Percentiles rank a stretch among this genome's conserved stretches.
These are phyloP conservation scores for Mirza zaza DNA, from an alignment of 2,113 vertebrate genomes.

Conservation along the genomic window DNA sequence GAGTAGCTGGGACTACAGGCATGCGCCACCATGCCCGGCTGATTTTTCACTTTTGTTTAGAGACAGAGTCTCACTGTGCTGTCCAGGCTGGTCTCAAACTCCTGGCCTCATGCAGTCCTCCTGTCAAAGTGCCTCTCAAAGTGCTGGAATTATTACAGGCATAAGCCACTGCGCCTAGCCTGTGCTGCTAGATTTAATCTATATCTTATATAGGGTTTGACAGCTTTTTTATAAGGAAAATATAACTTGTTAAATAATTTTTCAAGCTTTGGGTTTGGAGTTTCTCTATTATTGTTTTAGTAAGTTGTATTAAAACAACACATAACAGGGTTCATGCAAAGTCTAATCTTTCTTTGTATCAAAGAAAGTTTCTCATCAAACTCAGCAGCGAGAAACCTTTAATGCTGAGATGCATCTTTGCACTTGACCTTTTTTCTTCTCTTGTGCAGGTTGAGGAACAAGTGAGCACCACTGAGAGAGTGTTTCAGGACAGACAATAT, in stretches of 20 bases:
- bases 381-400: background rate
- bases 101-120: too few relatives aligned
- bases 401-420: background rate
- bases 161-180: too few relatives aligned
- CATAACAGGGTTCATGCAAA: background rate
- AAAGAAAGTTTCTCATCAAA: background rate
- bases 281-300: background rate
- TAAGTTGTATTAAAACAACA: background rate
- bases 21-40: too few relatives aligned
- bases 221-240: background rate
- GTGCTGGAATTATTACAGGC: too few relatives aligned
- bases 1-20: too few relatives aligned
- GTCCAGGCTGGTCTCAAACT: too few relatives aligned
- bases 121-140: too few relatives aligned
- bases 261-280: background rate
- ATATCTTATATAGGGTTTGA: background rate
- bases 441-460: conserved; percentile 93
- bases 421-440: background rate
- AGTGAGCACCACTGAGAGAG: conserved; percentile 94
- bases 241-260: background rate
- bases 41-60: too few relatives aligned
- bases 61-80: too few relatives aligned
- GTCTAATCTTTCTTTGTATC: background rate
- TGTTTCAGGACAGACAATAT: conserved; percentile 95
- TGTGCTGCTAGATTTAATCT: background rate